Evolutionary conservation across 2,888 invertebrate genomes (phyloP).

Genomic region (Allophyes oxyacanthae): DNA sequence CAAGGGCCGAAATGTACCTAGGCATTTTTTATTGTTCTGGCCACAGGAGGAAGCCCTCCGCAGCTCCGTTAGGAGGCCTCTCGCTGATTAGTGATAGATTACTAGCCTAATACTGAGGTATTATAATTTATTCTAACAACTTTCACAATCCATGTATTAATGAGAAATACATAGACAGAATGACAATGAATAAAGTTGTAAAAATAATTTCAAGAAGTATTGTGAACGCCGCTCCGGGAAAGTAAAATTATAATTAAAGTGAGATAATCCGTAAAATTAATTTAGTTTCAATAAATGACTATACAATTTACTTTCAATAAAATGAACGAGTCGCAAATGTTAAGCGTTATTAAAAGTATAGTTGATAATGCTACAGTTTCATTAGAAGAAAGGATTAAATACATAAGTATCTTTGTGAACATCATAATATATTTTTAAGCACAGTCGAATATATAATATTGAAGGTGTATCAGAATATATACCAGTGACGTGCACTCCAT

Average conservation of each 20-base stretch:
- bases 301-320: slow-evolving; percentile 24
- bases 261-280: slow-evolving; percentile 35
- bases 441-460: slow-evolving; percentile 2
- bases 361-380: neutral
- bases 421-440: slow-evolving; percentile 15
- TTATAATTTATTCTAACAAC: no score
- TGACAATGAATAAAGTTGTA: slow-evolving; percentile 1
- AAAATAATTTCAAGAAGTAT: slow-evolving; percentile 2
- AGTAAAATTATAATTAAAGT: slow-evolving; percentile 28
- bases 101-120: no score
- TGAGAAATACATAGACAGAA: neutral
- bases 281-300: slow-evolving; percentile 21
- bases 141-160: no score
- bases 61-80: no score
- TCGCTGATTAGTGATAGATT: no score
- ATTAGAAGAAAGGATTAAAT: slow-evolving; percentile 1
- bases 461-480: no score
- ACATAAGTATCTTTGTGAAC: slow-evolving; percentile 4
- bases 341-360: no score
- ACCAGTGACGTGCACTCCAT: no score
- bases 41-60: no score
- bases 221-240: slow-evolving; percentile 15
- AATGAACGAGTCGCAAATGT: no score
- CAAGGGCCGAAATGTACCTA: no score
- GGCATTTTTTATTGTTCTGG: no score